Evolutionary conservation across 2,113 vertebrate species (phyloP), one percentile per base, ranked within the genome.

Genomic region (Muntiacus muntjak): DNA sequence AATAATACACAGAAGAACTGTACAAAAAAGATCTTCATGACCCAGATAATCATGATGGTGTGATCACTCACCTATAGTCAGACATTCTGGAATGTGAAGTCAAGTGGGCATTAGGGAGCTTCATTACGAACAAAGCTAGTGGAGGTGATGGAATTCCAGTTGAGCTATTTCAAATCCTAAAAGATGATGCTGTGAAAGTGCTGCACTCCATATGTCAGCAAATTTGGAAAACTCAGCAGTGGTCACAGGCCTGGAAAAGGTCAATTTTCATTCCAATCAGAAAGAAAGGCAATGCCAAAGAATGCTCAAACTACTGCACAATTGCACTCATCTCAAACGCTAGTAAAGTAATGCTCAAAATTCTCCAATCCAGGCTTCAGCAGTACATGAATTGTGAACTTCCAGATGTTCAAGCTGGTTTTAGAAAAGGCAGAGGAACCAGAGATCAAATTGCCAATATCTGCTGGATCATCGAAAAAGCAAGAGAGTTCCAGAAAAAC

Each of bases 31-130:
- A 67, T 19, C 64, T 67, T 67, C 64, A 67, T 2, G 2, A 36
- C 33, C 16, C 1, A 67, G 17, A 36, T 36, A 71, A 71, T 11
- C 17, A 36, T 0, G 1, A 71, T 11, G n/a, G n/a, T 67, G n/a
- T 36, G n/a, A 71, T 71, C 64, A 36, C 64, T 71, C 64, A 71
- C 17, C 4, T 71, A 71, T 17, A 36, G 17, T 7, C 17, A 71
- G 64, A 71, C 64, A 36, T 71, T 4, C 9, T 36, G 64, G 9
- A 36, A 21, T 36, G 33, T 36, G 17, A 71, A 71, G n/a, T 71
- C 64, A 67, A 67, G 17, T 36, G 64, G 17, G 17, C 17, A n/a
- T 67, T 67, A 67, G 17, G 2, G 21, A 67, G 17, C n/a, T 21
- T 36, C 33, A 36, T 9, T 36, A 36, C 1, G 7, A 67, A 36